Evolutionary conservation across 2,797 vertebrate species (phyloP).

Genomic region (Catostomus latipinnis): DNA sequence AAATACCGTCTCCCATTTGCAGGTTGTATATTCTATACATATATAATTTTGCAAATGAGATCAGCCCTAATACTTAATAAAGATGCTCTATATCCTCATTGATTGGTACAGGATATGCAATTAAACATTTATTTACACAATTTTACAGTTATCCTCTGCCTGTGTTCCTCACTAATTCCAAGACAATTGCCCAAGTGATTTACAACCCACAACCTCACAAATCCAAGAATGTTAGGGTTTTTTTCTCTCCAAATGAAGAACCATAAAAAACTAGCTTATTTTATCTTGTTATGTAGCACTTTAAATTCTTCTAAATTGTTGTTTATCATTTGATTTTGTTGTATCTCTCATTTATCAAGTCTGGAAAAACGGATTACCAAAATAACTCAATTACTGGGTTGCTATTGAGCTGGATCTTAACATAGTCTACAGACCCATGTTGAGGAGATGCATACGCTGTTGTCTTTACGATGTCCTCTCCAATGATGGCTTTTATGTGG

Average conservation of each 20-base stretch:
- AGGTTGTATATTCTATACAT: too few species aligned
- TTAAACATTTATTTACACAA: slow-evolving; percentile 11
- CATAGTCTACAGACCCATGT: background rate
- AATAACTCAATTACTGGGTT: too few species aligned
- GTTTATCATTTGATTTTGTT: background rate
- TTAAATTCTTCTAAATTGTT: background rate
- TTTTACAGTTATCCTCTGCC: background rate
- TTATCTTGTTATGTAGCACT: background rate
- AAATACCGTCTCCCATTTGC: too few species aligned
- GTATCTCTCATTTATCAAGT: background rate
- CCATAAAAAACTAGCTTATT: background rate
- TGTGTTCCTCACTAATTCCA: slow-evolving; percentile 11
- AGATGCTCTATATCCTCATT: slow-evolving; percentile 4
- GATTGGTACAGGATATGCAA: background rate
- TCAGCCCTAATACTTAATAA: background rate
- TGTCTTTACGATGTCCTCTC: slow-evolving; percentile 13
- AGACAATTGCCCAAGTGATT: slow-evolving; percentile 1
- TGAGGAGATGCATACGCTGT: slow-evolving; percentile 8
- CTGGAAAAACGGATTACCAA: too few species aligned
- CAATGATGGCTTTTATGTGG: slow-evolving; percentile 35
- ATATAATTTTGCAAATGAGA: background rate
- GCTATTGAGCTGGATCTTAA: too few species aligned
- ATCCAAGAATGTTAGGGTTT: background rate
- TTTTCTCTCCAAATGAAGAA: background rate
- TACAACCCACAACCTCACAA: background rate